Evolutionary conservation across 1,140 invertebrate genomes (phyloP), one percentile per base, ranked within the genome.

Genomic region (Metopolophium dirhodum): DNA sequence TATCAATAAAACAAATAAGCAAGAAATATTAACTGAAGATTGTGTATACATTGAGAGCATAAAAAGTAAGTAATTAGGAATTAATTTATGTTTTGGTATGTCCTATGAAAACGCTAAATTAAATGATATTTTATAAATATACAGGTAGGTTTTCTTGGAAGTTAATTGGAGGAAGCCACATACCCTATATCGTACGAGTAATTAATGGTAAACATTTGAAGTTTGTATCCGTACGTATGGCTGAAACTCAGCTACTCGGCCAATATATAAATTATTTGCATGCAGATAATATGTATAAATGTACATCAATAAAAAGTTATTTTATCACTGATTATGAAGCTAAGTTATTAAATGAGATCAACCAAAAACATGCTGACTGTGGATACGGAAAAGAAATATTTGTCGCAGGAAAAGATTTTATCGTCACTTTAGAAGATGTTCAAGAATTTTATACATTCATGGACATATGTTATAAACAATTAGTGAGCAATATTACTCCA

Each of bases 281-380:
- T 95, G 96, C 97, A 89, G 41, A 41, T 41, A 98, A 98, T 94
- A 97, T 98, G 94, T 98, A 98, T 95, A 96, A 96, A 93, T 98
- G 98, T 95, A 98, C 98, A 3, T 98, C 97, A 95, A 98, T 99
- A 92, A 96, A 98, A 93, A 98, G 98, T 95, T 98, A 98, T 95
- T 99, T 98, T 95, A 98, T 99, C 93, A 99, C 98, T 14, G 97
- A 98, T 94, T 96, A 97, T 8, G 98, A 99, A 96, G 97, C 98
- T 87, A 97, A 97, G 94, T 96, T 99, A n/a, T 96, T 99, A 45
- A 99, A 98, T 95, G 98, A 99, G 95, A 99, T 99, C 41, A 41
- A 41, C 41, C 2, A 41, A 41, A 41, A 3, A 3, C 4, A 41
- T 3, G 4, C 41, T 41, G 41, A 41, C 41, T 41, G 41, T 41